Percentiles rank a stretch among this genome's conserved stretches.
Conservation (phyloP, 2,888 invertebrate species). For the Muscina levida region DNA sequence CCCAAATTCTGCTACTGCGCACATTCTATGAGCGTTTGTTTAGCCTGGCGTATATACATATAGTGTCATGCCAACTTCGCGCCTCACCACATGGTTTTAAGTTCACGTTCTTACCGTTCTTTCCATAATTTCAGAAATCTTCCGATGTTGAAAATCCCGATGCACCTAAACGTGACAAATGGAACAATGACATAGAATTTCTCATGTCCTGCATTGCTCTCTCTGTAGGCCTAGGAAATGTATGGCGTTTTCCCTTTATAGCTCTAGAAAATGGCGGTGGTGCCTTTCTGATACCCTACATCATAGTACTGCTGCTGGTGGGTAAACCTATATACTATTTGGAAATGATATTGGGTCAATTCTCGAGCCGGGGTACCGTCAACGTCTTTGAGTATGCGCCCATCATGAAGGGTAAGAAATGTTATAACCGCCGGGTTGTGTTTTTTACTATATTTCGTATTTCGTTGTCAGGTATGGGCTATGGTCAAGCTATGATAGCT, state of each 20-base stretch:
- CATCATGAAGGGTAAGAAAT: slow-evolving; percentile 83
- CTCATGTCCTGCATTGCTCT: slow-evolving; percentile 82
- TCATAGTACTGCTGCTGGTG: slow-evolving; percentile 83
- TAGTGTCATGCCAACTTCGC: no score
- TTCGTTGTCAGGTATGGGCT: slow-evolving; percentile 81
- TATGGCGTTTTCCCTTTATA: slow-evolving; percentile 85
- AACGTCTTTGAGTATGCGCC: slow-evolving; percentile 85
- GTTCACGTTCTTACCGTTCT: no score
- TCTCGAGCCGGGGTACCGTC: slow-evolving; percentile 85
- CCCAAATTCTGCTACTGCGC: no score
- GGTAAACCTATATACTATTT: slow-evolving; percentile 86
- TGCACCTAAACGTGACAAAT: slow-evolving; percentile 76
- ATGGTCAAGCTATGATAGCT: slow-evolving; percentile 81
- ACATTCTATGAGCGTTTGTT: no score
- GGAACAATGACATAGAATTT: slow-evolving; percentile 84
- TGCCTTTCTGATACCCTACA: slow-evolving; percentile 85
- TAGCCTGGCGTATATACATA: no score
- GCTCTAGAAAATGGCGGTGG: slow-evolving; percentile 85
- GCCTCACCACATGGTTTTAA: no score
- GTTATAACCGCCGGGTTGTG: background rate
- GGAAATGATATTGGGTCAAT: slow-evolving; percentile 87
- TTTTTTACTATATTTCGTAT: background rate
- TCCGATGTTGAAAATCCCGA: background rate
- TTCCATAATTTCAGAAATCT: slow-evolving; percentile 38
- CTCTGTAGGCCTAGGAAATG: slow-evolving; percentile 85